Evolutionary conservation across 2,797 vertebrate genomes (phyloP), one percentile per base, ranked within the genome.

Genomic region (Chromobotia macracanthus): DNA sequence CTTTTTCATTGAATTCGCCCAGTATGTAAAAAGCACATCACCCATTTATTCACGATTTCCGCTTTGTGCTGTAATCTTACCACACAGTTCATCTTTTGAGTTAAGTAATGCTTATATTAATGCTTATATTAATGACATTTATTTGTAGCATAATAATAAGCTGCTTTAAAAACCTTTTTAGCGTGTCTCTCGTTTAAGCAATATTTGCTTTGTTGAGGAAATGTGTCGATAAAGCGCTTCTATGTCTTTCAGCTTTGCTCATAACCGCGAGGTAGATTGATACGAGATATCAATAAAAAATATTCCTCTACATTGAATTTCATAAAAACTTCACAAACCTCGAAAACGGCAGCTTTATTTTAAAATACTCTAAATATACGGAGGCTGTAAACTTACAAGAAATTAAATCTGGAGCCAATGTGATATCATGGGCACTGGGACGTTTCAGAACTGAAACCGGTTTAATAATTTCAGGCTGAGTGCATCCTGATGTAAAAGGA

Each of bases 1-100:
- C 86, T 90, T 91, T 90, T 91, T 88, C 90, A 88, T 88, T 90
- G 89, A 93, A 92, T 90, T 88, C 88, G 74, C 87, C 88, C 88
- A 16, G 23, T 87, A 87, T 69, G 38, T 60, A 21, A 86, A 86
- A 71, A 89, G 79, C 89, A 67, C 86, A 85, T 87, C 88, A 89
- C 86, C 84, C 83, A 86, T 89, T 86, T 89, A 92, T 91, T 88
- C 89, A 84, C 86, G 88, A 89, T 91, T 89, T 90, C 89, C 88
- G 90, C 82, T 87, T 80, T 83, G 86, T 90, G 83, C 90, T 90
- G 86, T 84, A 89, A 90, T 84, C 89, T 86, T 81, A 75, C 85
- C 80, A 75, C 80, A 84, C 87, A 70, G 70, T 80, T 77, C 64
- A n/a, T 28, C n/a, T 64, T 35, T n/a, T n/a, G n/a, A n/a, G n/a